Evolutionary conservation across 2,888 invertebrate species (phyloP), one percentile per base, ranked within the genome.

Genomic region (Nysson spinosus): DNA sequence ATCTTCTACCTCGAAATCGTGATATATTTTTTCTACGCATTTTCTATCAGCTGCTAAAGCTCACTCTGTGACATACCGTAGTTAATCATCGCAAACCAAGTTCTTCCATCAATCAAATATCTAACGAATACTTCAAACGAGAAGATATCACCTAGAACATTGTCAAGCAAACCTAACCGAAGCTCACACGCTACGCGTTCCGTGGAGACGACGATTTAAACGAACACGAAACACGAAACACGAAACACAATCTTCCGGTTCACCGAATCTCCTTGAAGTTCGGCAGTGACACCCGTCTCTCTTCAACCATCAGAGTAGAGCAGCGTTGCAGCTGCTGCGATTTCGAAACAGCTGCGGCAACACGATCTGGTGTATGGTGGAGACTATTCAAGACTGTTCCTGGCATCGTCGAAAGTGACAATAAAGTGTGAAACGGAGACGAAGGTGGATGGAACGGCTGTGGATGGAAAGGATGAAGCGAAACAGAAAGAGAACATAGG

Each of bases 11-110:
- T 74, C 74, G 51, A 63, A 44, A 71, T 54, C 69, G 56, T 73
- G 60, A 74, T 74, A 75, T 75, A 74, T 74, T 49, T 68, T 75
- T 74, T 68, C 46, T 64, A 73, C 52, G 55, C 67, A 75, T 68
- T 51, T 71, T 75, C 43, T 63, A 75, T 54, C 37, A 16, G 24
- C 40, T 11, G n/a, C 26, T 20, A 51, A 42, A n/a, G 11, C 32
- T 5, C 44, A 37, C 26, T 39, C 11, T 16, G 14, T 3, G 9
- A 3, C 22, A 3, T 32, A 12, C 0, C 1, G 7, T 5, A 30
- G 16, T 1, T 17, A 12, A 2, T 26, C 12, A 24, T 7, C 4
- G 3, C 9, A 16, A 2, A 14, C 43, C 4, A 3, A 14, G 43
- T 44, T 63, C 63, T 42, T 63, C 63, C 46, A 43, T n/a, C 0